Base-by-base conservation (phyloP, 2,797 vertebrate species). In the Cyprinella venusta region DNA sequence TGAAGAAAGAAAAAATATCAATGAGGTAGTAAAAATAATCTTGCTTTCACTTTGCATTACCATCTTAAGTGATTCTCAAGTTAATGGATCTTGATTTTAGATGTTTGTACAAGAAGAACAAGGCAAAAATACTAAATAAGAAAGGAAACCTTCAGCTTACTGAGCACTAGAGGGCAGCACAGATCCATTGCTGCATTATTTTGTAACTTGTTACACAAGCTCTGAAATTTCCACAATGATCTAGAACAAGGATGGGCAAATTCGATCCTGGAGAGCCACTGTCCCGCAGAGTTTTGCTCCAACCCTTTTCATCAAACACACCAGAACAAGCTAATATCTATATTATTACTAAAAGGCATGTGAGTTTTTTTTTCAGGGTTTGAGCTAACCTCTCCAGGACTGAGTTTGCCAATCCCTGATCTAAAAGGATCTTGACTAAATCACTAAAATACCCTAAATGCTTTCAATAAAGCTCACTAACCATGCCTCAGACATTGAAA, bases 121-220 rank as follows among this genome's bases (percentile, higher is more conserved):
- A 33, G 19, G 59, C 36, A 26, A 75, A 24, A 24, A 54, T 74
- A 21, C 48, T 71, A 6, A 8, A 6, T 18, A 42, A 42, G 38
- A 45, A 45, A 45, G 13, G 30, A 54, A 56, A 74, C 36, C 10
- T 19, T 30, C 6, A 7, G 48, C 6, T 50, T 13, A 26, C 19
- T n/a, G 4, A n/a, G 16, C 81, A 83, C 75, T 83, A 83, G 81
- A 78, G 75, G 65, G 81, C 81, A 70, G 75, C 52, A 83, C 6
- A 77, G 26, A 77, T 63, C 21, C 38, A 78, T 26, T 52, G 52
- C 64, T 69, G 50, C 26, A 83, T 50, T 69, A 50, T 76, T 82
- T 82, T 74, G 59, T 82, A 79, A 82, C 65, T 8, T 24, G 54
- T 65, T 67, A 75, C 24, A 42, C 65, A 42, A 82, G n/a, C 3